A percentile compares a stretch with the other conserved stretches of the same genome.
phyloP scores from a whole-genome alignment of 1,140 invertebrate genomes.

The Diorhabda sublineata region DNA sequence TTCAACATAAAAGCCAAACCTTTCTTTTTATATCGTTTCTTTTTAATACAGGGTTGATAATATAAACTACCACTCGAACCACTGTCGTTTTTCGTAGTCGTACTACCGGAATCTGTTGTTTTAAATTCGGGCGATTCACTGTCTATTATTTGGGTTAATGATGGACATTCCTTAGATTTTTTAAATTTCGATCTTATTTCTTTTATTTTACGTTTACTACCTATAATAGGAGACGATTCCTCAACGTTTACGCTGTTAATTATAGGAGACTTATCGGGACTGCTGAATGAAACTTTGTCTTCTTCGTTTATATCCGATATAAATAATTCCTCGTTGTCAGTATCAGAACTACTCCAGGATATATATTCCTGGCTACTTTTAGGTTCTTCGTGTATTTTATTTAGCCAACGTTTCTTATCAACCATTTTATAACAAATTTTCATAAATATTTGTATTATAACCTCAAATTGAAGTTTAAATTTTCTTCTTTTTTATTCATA shows the following conservation, averaged over 20 bases:
- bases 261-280: constrained; percentile 17
- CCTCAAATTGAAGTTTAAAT: too few species aligned
- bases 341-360: constrained; percentile 31
- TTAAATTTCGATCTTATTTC: constrained; percentile 13
- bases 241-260: constrained; percentile 9
- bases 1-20: constrained; percentile 26
- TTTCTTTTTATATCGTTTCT: constrained; percentile 26
- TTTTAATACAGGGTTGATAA: constrained; percentile 8
- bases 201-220: constrained; percentile 16
- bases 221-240: constrained; percentile 26
- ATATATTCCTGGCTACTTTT: constrained; percentile 20
- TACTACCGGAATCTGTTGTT: too few species aligned
- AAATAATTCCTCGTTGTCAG: constrained; percentile 18
- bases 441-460: too few species aligned
- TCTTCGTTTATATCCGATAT: not conserved
- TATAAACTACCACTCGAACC: constrained; percentile 3
- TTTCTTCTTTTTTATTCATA: too few species aligned
- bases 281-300: not conserved
- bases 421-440: too few species aligned
- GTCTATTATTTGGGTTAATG: constrained; percentile 12
- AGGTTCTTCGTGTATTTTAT: not conserved
- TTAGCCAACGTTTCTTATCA: not conserved
- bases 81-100: not conserved
- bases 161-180: constrained; percentile 3
- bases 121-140: constrained; percentile 7